Evolutionary conservation across 2,113 vertebrate genomes (phyloP).

Genomic region (Anoura caudifer): DNA sequence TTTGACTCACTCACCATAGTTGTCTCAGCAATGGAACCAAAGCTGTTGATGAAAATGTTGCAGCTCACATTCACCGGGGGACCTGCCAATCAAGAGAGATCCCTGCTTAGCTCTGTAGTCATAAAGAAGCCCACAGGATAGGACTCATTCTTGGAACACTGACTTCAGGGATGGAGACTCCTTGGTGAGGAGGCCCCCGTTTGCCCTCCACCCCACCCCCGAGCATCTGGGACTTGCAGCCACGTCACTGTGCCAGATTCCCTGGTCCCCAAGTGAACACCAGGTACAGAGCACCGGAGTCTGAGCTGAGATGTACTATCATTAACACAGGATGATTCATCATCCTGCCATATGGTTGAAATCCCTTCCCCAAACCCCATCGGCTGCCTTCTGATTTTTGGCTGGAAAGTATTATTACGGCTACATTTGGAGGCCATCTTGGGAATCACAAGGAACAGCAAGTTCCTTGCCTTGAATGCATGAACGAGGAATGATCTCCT

Average conservation of each 20-base stretch:
- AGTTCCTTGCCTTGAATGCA: slow-evolving; percentile 64
- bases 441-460: slow-evolving; percentile 49
- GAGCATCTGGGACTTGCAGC: neutral
- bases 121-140: neutral
- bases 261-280: slow-evolving; percentile 15
- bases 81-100: slow-evolving; percentile 85
- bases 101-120: neutral
- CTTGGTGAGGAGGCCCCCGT: neutral
- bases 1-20: slow-evolving; percentile 92
- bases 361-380: slow-evolving; percentile 48
- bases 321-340: slow-evolving; percentile 60
- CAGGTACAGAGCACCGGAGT: slow-evolving; percentile 43
- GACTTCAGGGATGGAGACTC: neutral
- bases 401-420: slow-evolving; percentile 56
- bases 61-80: slow-evolving; percentile 98
- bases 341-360: slow-evolving; percentile 62
- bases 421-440: slow-evolving; percentile 61
- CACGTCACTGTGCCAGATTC: neutral
- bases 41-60: slow-evolving; percentile 99
- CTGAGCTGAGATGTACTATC: slow-evolving; percentile 39
- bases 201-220: neutral
- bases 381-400: slow-evolving; percentile 40
- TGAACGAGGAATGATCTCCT: slow-evolving; percentile 47
- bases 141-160: neutral
- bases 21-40: slow-evolving; percentile 98